Percentiles rank a stretch among this genome's conserved stretches.
Conservation (phyloP, 2,888 invertebrate genomes). For the Cabera pusaria region DNA sequence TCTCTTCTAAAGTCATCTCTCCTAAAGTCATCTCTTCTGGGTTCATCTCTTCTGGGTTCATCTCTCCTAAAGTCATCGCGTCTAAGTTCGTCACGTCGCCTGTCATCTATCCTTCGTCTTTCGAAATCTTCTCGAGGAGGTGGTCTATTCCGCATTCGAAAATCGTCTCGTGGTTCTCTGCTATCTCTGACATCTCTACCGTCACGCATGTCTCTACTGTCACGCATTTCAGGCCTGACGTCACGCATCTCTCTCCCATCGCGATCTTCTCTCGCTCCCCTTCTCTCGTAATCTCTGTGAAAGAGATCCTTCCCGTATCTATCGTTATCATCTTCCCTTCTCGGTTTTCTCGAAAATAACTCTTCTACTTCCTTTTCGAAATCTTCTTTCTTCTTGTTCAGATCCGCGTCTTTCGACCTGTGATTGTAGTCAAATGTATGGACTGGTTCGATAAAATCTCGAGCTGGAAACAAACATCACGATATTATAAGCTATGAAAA, state of each 20-base stretch:
- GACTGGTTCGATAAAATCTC: constrained; percentile 85
- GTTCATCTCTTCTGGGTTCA: constrained; percentile 27
- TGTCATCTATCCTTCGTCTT: constrained; percentile 39
- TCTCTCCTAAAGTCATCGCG: constrained; percentile 31
- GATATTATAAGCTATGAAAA: neutral
- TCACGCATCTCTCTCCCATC: constrained; percentile 34
- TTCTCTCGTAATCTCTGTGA: constrained; percentile 47
- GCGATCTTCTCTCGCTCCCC: constrained; percentile 43
- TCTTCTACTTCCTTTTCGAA: constrained; percentile 68
- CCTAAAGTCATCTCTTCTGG: constrained; percentile 35
- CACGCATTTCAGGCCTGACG: constrained; percentile 29
- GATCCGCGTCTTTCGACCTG: constrained; percentile 72
- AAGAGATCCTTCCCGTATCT: constrained; percentile 46
- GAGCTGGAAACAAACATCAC: constrained; percentile 54
- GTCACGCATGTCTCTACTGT: constrained; percentile 17
- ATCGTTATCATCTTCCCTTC: constrained; percentile 45
- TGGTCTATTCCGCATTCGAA: constrained; percentile 19
- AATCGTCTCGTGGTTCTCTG: constrained; percentile 10
- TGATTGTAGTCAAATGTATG: constrained; percentile 89
- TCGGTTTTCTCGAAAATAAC: constrained; percentile 54
- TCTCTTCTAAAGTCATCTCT: constrained; percentile 35
- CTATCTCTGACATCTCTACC: constrained; percentile 24
- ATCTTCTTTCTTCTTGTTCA: constrained; percentile 51
- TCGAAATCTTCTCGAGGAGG: constrained; percentile 37
- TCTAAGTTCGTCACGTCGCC: constrained; percentile 41